A percentile compares a stretch with the other conserved stretches of the same genome.
Evolutionary conservation across 2,888 invertebrate genomes (phyloP).

Genomic region (Metalampra italica): DNA sequence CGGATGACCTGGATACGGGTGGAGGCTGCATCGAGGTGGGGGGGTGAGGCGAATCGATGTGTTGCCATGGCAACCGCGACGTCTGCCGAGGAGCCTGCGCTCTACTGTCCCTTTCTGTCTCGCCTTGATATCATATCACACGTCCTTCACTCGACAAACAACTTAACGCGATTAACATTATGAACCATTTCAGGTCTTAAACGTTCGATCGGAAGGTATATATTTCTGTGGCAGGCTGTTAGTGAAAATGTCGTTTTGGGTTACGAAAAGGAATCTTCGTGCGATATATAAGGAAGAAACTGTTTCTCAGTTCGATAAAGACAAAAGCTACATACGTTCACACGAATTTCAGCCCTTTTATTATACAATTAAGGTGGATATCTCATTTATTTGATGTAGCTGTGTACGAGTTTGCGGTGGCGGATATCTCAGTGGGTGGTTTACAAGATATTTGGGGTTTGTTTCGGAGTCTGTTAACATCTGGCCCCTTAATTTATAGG

Average conservation of each 20-base stretch:
- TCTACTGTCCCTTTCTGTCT: conserved; percentile 77
- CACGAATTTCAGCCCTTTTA: conserved; percentile 30
- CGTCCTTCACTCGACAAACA: conserved; percentile 28
- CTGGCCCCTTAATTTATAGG: conserved; percentile 70
- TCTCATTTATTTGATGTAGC: too few relatives aligned
- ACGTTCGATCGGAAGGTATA: background rate
- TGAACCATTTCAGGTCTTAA: background rate
- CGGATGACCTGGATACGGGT: conserved; percentile 71
- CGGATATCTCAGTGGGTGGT: conserved; percentile 61
- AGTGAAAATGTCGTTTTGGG: background rate
- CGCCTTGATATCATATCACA: conserved; percentile 78
- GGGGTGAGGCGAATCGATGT: conserved; percentile 70
- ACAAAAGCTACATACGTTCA: conserved; percentile 41
- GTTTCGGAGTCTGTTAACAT: conserved; percentile 70
- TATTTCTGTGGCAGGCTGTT: background rate
- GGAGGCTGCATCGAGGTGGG: conserved; percentile 52
- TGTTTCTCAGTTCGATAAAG: conserved; percentile 55
- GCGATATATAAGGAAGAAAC: conserved; percentile 70
- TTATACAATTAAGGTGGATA: conserved; percentile 22
- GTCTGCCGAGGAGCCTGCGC: conserved; percentile 78
- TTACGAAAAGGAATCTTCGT: conserved; percentile 40
- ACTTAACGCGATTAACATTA: conserved; percentile 2
- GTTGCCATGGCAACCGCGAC: conserved; percentile 74
- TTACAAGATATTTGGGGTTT: conserved; percentile 75
- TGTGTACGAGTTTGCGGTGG: conserved; percentile 29